A percentile compares a stretch with the other conserved stretches of the same genome.
phyloP scores from a whole-genome alignment of 1,140 invertebrate genomes.

The Diachasma alloeum region DNA sequence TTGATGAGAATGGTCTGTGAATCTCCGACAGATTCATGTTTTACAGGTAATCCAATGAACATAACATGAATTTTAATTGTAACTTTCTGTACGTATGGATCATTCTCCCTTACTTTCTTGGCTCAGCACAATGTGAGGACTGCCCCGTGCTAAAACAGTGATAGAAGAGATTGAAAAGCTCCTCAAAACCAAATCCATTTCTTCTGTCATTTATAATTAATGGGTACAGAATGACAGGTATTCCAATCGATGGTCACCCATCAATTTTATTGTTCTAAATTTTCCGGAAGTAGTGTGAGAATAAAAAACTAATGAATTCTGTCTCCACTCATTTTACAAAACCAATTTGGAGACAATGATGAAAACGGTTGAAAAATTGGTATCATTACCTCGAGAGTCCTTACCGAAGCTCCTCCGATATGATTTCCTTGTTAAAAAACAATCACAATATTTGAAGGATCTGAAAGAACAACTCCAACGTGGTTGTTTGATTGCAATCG shows the following conservation, averaged over 20 bases:
- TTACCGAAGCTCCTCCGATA: background rate
- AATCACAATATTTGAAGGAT: constrained; percentile 24
- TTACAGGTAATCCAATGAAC: background rate
- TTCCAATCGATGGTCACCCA: too few relatives aligned
- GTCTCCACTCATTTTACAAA: background rate
- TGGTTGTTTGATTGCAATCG: constrained; percentile 13
- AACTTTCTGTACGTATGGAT: background rate
- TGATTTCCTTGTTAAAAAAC: constrained; percentile 34
- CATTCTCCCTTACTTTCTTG: background rate
- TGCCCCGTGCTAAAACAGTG: background rate
- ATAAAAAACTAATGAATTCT: too few relatives aligned
- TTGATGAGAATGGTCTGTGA: background rate
- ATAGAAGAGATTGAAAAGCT: background rate
- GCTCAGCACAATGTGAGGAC: background rate
- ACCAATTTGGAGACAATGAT: background rate
- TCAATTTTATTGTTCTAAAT: too few relatives aligned
- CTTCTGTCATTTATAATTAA: background rate
- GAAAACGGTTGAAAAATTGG: background rate
- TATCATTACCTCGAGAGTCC: background rate
- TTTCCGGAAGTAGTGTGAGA: background rate
- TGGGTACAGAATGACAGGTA: background rate
- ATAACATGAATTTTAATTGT: background rate
- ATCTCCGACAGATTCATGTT: background rate
- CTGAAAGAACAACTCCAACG: constrained; percentile 14
- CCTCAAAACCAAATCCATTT: background rate